A percentile compares a stretch with the other conserved stretches of the same genome.
phyloP scores from a whole-genome alignment of 2,113 vertebrate genomes.

The Bolborhynchus lineola region DNA sequence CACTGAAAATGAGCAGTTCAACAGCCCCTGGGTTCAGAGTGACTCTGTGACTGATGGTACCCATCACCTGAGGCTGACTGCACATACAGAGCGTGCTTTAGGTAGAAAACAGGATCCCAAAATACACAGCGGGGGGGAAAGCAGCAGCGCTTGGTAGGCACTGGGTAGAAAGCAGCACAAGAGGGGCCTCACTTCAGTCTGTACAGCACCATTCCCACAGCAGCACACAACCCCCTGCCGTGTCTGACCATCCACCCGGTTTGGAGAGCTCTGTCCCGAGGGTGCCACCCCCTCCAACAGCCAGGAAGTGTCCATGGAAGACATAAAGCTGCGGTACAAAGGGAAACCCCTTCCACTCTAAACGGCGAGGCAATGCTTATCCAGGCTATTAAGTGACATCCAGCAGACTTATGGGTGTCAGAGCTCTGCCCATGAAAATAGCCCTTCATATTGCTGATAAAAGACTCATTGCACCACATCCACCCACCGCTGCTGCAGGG shows the following conservation, averaged over 20 bases:
- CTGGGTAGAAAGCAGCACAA: neutral
- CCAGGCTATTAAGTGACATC: conserved; percentile 50
- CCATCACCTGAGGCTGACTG: neutral
- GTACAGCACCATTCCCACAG: neutral
- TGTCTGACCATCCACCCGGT: fast-evolving
- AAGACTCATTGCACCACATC: neutral
- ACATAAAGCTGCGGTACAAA: neutral
- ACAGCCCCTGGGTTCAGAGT: neutral
- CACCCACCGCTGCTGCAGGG: neutral
- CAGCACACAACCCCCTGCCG: neutral
- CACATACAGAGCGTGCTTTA: neutral
- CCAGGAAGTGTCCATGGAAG: neutral
- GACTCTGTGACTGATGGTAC: neutral
- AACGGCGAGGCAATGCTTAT: conserved; percentile 40
- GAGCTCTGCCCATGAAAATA: conserved; percentile 55
- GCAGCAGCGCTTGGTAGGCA: neutral
- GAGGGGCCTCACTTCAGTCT: neutral
- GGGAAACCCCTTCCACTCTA: conserved; percentile 12
- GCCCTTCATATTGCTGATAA: conserved; percentile 50
- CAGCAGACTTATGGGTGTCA: conserved; percentile 55
- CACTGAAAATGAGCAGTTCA: neutral
- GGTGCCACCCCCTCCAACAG: neutral
- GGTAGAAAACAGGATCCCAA: neutral
- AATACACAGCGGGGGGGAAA: neutral
- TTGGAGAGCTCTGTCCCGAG: neutral